phyloP scores from a whole-genome alignment of 2,888 invertebrate genomes.

The Heliconius ismenius region DNA sequence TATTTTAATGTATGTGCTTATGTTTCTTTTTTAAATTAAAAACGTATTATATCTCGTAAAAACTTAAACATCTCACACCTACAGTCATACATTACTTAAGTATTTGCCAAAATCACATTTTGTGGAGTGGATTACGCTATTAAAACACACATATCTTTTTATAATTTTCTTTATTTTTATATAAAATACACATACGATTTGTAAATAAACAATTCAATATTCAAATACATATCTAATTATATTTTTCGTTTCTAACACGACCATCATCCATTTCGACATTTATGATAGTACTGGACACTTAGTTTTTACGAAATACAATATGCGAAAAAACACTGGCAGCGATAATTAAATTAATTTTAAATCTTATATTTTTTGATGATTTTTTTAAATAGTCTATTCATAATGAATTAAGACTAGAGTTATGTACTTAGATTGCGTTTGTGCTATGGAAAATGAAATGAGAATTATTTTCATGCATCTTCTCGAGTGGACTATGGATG shows the following conservation, averaged over 20 bases:
- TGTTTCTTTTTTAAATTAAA: too few relatives aligned
- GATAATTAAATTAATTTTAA: slow-evolving; percentile 23
- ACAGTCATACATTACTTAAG: neutral
- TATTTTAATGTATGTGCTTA: too few relatives aligned
- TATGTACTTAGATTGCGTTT: neutral
- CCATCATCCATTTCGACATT: slow-evolving; percentile 54
- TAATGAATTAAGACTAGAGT: neutral
- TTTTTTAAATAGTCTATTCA: slow-evolving; percentile 15
- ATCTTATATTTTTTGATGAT: slow-evolving; percentile 2
- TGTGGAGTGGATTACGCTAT: neutral
- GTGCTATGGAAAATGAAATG: neutral
- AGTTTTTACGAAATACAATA: slow-evolving; percentile 17
- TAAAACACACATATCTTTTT: slow-evolving; percentile 46
- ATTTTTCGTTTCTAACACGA: slow-evolving; percentile 68
- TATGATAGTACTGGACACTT: slow-evolving; percentile 39
- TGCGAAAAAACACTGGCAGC: slow-evolving; percentile 25
- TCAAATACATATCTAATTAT: slow-evolving; percentile 73
- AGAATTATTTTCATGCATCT: neutral
- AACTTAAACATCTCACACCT: too few relatives aligned
- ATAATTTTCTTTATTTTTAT: slow-evolving; percentile 75
- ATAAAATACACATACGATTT: slow-evolving; percentile 82
- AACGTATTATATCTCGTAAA: too few relatives aligned
- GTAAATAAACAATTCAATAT: slow-evolving; percentile 81
- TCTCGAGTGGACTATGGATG: neutral
- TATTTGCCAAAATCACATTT: too few relatives aligned